phyloP scores from a whole-genome alignment of 2,797 vertebrate genomes.

The Microctenopoma steveboyesi region DNA sequence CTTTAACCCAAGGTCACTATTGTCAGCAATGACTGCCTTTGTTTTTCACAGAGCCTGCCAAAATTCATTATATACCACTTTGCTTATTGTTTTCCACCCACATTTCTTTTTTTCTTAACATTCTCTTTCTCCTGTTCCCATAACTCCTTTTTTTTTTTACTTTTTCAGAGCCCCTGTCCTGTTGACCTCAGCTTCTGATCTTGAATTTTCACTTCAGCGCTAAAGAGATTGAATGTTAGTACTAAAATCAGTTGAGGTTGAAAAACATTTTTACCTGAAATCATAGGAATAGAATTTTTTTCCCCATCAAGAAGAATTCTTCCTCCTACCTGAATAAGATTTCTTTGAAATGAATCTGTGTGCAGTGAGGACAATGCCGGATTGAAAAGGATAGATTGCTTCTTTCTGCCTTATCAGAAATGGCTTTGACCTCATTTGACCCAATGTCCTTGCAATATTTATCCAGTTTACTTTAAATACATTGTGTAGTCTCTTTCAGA shows the following conservation, averaged over 20 bases:
- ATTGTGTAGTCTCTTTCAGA: no score
- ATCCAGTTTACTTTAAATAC: no score
- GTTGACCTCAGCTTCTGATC: slow-evolving; percentile 20
- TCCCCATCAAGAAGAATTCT: background rate
- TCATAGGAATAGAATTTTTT: background rate
- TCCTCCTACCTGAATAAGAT: background rate
- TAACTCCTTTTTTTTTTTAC: slow-evolving; percentile 28
- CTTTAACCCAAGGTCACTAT: slow-evolving; percentile 67
- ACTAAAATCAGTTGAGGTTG: background rate
- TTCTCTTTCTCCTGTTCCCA: slow-evolving; percentile 38
- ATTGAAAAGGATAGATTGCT: background rate
- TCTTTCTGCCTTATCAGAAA: no score
- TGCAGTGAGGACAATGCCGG: background rate
- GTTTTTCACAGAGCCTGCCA: slow-evolving; percentile 64
- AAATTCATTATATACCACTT: slow-evolving; percentile 71
- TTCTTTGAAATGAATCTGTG: background rate
- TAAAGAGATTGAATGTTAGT: slow-evolving; percentile 6
- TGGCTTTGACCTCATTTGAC: no score
- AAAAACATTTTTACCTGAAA: background rate
- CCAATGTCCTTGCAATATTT: no score
- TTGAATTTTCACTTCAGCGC: slow-evolving; percentile 12
- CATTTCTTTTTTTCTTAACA: slow-evolving; percentile 29
- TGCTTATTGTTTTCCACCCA: slow-evolving; percentile 61
- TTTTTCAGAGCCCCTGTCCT: slow-evolving; percentile 13
- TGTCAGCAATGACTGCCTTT: slow-evolving; percentile 66